Conservation (phyloP, 2,888 invertebrate genomes). For the Omphaloscelis lunosa region DNA sequence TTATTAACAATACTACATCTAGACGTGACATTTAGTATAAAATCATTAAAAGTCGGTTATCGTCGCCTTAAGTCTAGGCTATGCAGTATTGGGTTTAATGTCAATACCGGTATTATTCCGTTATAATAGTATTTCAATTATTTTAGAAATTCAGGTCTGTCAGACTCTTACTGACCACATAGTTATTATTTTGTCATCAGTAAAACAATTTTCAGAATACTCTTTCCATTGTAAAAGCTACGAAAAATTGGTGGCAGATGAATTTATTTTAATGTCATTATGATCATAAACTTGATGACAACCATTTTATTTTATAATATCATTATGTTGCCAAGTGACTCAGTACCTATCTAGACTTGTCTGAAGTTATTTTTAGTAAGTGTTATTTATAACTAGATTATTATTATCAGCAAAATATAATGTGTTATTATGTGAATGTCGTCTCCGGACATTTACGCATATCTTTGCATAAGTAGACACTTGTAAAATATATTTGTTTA, state of each 20-base stretch:
- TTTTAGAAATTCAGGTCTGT: no score
- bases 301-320: not conserved
- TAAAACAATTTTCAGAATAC: not conserved
- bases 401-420: constrained; percentile 39
- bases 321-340: not conserved
- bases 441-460: constrained; percentile 8
- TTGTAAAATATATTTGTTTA: constrained; percentile 5
- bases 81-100: no score
- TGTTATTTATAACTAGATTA: constrained; percentile 39
- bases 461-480: constrained; percentile 32
- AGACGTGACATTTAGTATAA: no score
- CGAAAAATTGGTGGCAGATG: not conserved
- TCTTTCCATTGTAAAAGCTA: not conserved
- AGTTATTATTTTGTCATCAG: not conserved
- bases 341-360: not conserved
- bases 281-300: not conserved
- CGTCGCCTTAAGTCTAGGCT: no score
- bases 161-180: not conserved
- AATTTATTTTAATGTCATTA: not conserved
- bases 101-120: no score
- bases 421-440: constrained; percentile 28
- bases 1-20: no score
- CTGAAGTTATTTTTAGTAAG: constrained; percentile 22
- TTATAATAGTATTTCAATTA: no score
- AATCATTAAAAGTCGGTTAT: no score